A percentile compares a stretch with the other conserved stretches of the same genome.
Conservation (phyloP, 2,797 vertebrate genomes). For the Alectoris magna region DNA sequence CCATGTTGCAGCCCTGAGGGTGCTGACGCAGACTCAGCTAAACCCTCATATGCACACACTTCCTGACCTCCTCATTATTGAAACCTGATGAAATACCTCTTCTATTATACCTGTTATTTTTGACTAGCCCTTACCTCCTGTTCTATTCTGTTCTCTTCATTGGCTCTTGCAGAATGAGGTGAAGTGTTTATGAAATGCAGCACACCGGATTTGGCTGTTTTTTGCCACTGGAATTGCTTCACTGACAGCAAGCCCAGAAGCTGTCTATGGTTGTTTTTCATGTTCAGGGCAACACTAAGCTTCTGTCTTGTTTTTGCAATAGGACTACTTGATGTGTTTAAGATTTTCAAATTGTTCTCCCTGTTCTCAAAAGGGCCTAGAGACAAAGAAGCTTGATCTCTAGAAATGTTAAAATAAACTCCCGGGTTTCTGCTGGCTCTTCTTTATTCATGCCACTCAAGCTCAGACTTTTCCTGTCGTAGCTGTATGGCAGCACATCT, state of each 20-base stretch:
- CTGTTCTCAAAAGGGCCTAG: not conserved
- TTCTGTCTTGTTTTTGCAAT: not conserved
- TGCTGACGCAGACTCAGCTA: not conserved
- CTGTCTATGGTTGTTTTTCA: not conserved
- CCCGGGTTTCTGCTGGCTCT: too few relatives aligned
- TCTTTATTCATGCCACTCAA: not conserved
- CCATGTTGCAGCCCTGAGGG: accelerated
- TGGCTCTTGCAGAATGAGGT: not conserved
- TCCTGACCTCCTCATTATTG: not conserved
- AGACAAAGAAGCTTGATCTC: not conserved
- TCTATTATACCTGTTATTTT: not conserved
- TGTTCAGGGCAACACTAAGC: not conserved
- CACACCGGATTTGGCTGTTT: not conserved
- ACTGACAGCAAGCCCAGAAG: not conserved
- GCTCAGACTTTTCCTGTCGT: not conserved
- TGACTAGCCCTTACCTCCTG: not conserved
- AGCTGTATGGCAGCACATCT: not conserved
- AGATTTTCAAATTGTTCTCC: not conserved
- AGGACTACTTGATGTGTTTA: not conserved
- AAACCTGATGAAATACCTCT: not conserved
- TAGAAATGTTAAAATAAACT: not conserved
- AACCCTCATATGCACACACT: not conserved
- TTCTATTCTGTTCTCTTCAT: not conserved
- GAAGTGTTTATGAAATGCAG: not conserved
- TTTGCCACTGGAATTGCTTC: not conserved